A percentile compares a stretch with the other conserved stretches of the same genome.
Conservation (phyloP, 2,797 vertebrate genomes). For the Cryptoprocta ferox region DNA sequence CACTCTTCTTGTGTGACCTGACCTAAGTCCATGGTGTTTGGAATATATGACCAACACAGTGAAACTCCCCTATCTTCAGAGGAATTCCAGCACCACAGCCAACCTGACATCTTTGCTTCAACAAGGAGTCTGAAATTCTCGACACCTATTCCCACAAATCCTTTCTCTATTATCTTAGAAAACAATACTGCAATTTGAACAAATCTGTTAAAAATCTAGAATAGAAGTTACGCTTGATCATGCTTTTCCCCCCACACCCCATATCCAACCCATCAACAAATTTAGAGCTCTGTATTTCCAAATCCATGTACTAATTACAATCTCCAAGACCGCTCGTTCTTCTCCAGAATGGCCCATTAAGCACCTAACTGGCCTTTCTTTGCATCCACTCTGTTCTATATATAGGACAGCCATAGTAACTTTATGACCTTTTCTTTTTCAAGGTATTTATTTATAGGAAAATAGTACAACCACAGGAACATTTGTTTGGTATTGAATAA, state of each 20-base stretch:
- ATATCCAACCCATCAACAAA: background rate
- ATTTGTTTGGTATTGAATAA: background rate
- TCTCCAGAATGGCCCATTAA: background rate
- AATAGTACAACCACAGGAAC: background rate
- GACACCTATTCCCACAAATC: background rate
- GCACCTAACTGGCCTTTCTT: background rate
- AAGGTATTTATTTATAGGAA: background rate
- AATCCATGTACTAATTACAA: background rate
- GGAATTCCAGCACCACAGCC: background rate
- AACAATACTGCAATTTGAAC: background rate
- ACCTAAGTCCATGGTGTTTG: background rate
- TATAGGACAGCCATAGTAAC: background rate
- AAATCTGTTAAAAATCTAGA: background rate
- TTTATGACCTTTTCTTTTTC: background rate
- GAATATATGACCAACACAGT: background rate
- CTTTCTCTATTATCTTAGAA: background rate
- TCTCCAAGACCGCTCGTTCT: background rate
- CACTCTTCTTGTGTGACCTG: background rate
- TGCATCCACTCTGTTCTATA: background rate
- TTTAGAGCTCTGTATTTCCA: background rate
- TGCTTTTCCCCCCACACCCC: background rate
- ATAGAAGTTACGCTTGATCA: background rate
- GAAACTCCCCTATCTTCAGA: background rate
- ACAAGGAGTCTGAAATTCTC: background rate
- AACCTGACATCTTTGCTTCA: background rate